phyloP scores from a whole-genome alignment of 2,888 invertebrate species.

The Andricus curvator region DNA sequence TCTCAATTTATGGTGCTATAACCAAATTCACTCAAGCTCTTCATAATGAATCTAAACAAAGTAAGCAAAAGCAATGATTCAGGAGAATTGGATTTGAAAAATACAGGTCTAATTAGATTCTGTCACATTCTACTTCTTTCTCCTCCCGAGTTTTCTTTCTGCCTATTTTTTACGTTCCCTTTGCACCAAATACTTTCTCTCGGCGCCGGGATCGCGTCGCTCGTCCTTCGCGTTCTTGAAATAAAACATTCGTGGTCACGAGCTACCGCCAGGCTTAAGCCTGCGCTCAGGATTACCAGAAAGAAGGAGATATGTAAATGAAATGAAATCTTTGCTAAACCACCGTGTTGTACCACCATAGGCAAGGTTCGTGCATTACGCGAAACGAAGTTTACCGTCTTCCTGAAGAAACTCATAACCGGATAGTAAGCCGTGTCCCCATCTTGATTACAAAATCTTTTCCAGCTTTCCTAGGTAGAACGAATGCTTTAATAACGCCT shows the following conservation, averaged over 20 bases:
- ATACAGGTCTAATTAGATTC: background rate
- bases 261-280: background rate
- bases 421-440: constrained; percentile 35
- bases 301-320: constrained; percentile 63
- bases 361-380: constrained; percentile 39
- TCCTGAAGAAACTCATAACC: constrained; percentile 47
- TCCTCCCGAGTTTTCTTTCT: background rate
- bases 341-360: constrained; percentile 42
- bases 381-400: background rate
- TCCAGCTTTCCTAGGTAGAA: constrained; percentile 30
- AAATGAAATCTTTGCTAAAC: constrained; percentile 67
- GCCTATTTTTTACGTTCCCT: background rate
- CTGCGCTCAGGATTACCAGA: constrained; percentile 46
- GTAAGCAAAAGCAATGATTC: background rate
- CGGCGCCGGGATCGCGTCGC: background rate
- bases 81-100: background rate
- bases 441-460: constrained; percentile 46
- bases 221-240: background rate
- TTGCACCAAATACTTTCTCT: background rate
- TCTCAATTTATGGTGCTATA: background rate
- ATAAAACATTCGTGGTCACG: background rate
- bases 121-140: background rate
- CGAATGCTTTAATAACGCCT: constrained; percentile 29
- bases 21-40: background rate
- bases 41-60: background rate